A percentile compares a stretch with the other conserved stretches of the same genome.
These are phyloP conservation scores for Scaptomyza flava DNA, from an alignment of 2,888 invertebrate genomes.

Conservation along the genomic window DNA sequence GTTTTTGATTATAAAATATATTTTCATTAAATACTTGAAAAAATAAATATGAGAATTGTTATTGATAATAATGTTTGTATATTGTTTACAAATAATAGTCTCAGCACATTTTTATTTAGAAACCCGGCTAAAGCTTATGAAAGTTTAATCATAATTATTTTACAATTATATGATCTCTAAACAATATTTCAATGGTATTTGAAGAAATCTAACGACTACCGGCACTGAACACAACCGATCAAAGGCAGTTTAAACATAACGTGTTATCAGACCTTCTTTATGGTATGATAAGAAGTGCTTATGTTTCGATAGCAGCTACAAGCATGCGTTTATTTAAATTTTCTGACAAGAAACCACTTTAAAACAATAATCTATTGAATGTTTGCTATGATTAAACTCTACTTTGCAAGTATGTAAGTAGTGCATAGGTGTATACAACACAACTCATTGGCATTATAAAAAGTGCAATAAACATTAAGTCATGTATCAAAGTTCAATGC, in stretches of 20 bases:
- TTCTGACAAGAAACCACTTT: background rate
- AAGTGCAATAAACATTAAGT: background rate
- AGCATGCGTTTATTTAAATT: background rate
- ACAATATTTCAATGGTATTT: background rate
- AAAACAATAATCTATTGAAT: slow-evolving; percentile 13
- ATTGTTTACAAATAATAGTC: background rate
- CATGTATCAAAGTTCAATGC: slow-evolving; percentile 54
- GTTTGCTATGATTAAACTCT: slow-evolving; percentile 3
- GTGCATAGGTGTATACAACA: too few species aligned
- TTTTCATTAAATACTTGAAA: background rate
- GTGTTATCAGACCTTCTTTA: slow-evolving; percentile 6
- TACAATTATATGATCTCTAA: background rate
- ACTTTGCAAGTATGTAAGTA: background rate
- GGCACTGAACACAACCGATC: background rate
- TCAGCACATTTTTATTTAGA: too few species aligned
- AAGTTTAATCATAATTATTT: background rate
- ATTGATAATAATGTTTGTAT: background rate
- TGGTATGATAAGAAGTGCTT: slow-evolving; percentile 11
- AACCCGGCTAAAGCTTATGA: background rate
- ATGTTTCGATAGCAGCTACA: slow-evolving; percentile 15
- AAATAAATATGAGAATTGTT: background rate
- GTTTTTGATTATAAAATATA: too few species aligned
- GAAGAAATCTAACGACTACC: background rate
- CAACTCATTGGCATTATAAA: background rate
- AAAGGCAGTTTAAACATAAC: background rate